These are phyloP conservation scores for Myathropa florea DNA, from an alignment of 2,888 invertebrate species.

Conservation along the genomic window DNA sequence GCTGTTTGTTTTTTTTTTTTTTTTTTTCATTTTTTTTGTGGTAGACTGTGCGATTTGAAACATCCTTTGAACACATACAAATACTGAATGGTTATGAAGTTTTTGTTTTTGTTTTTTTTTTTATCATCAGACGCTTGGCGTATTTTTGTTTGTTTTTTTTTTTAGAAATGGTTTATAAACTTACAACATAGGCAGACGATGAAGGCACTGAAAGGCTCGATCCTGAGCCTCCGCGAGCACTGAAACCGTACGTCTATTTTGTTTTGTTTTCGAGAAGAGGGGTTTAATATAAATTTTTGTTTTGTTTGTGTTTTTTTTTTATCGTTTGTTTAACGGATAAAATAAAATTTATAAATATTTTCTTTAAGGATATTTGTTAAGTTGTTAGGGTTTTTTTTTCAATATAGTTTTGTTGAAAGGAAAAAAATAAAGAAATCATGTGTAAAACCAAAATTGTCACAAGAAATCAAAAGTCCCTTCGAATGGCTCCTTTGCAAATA, in stretches of 20 bases:
- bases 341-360: constrained; percentile 21
- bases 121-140: constrained; percentile 48
- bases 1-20: constrained; percentile 19
- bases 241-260: constrained; percentile 84
- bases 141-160: background rate
- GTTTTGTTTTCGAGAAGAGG: constrained; percentile 40
- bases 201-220: constrained; percentile 92
- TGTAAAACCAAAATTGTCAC: background rate
- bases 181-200: constrained; percentile 86
- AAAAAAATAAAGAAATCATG: background rate
- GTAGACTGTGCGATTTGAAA: constrained; percentile 50
- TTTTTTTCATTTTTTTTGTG: background rate
- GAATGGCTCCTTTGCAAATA: background rate
- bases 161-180: constrained; percentile 80
- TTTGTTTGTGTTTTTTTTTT: constrained; percentile 33
- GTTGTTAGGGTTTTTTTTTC: background rate
- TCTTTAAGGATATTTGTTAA: constrained; percentile 21
- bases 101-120: constrained; percentile 9
- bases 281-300: constrained; percentile 1
- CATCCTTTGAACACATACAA: constrained; percentile 46
- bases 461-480: background rate
- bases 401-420: background rate
- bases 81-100: constrained; percentile 50
- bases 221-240: constrained; percentile 87
- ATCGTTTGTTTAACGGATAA: constrained; percentile 12